phyloP scores from a whole-genome alignment of 2,797 vertebrate genomes.

The Crypturellus tataupa region DNA sequence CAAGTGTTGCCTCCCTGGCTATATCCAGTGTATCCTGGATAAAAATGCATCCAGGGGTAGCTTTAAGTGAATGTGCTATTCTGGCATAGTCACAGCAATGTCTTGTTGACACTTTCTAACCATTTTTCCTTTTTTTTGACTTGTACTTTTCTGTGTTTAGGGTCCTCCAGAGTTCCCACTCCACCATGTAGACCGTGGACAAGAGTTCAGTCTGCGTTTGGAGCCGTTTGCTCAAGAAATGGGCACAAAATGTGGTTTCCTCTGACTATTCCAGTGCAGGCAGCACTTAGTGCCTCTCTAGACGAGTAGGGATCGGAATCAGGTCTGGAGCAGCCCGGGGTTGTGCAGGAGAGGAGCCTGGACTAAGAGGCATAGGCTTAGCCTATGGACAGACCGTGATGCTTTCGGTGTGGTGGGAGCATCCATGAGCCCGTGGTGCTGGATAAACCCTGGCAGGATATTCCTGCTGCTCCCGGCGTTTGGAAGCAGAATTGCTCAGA shows the following conservation, averaged over 20 bases:
- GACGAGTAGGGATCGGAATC: background rate
- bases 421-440: background rate
- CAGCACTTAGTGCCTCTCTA: background rate
- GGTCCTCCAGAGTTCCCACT: background rate
- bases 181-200: background rate
- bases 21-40: background rate
- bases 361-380: background rate
- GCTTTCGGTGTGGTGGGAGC: constrained; percentile 32
- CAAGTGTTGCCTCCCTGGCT: background rate
- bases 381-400: constrained; percentile 20
- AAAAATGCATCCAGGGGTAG: background rate
- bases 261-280: background rate
- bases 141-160: background rate
- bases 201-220: background rate
- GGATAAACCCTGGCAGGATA: background rate
- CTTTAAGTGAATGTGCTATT: background rate
- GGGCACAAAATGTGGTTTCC: background rate
- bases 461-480: background rate
- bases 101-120: background rate
- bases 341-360: background rate
- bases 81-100: background rate
- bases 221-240: background rate
- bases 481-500: constrained; percentile 53
- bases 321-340: background rate
- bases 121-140: background rate